Evolutionary conservation across 1,140 invertebrate genomes (phyloP), one percentile per base, ranked within the genome.

Genomic region (Ceratosolen fusciceps): DNA sequence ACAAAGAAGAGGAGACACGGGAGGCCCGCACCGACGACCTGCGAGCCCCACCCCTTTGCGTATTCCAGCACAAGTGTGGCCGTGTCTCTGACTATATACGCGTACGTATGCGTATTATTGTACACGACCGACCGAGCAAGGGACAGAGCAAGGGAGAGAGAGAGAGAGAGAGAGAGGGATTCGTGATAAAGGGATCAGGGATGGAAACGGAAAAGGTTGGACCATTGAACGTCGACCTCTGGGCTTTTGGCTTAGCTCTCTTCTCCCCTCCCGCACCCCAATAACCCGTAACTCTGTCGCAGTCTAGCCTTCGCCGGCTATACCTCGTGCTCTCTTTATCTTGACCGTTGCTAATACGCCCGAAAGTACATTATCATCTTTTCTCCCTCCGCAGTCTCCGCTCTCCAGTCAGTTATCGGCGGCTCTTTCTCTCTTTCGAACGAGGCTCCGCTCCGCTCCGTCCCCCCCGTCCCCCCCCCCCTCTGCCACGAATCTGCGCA

Each of bases 181-280:
- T 76, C 54, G 80, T 78, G 74, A 80, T 74, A 84, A 84, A 83
- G 81, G 82, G 82, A 85, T 86, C 84, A 85, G 82, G 82, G 82
- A 86, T 87, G 86, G 86, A 88, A 84, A 85, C 82, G 83, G 84
- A 87, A 88, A 88, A 88, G 84, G 83, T 83, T 86, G 85, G 85
- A 87, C 60, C 87, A 87, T 89, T 90, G 88, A 90, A 88, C 88
- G 85, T 85, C 88, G 88, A 90, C 89, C 89, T 90, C 86, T 89
- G 88, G 84, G 86, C 84, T 88, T 85, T 87, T 9, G 14, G 14
- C 21, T 73, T 60, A n/a, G 14, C 56, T 62, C 34, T 74, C 37
- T 60, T 24, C 54, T 47, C n/a, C 37, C 56, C 31, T 14, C 1
- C 52, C 3, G 8, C 47, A 1, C 47, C 37, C 24, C 56, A 47